Conservation (phyloP, 2,797 vertebrate genomes). For the Clamator glandarius region DNA sequence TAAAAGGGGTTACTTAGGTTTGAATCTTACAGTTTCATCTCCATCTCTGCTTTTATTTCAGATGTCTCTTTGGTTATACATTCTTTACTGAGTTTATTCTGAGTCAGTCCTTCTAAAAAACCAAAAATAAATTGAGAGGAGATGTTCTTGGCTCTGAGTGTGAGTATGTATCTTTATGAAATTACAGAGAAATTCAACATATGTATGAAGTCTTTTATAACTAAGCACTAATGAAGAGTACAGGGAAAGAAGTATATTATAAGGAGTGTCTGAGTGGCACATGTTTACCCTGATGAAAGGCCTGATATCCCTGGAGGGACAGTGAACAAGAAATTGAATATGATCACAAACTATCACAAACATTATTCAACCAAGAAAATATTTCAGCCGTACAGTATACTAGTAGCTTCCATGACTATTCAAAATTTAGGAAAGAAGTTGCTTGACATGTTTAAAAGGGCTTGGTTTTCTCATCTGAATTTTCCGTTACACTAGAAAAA, state of each 20-base stretch:
- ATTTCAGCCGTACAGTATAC: background rate
- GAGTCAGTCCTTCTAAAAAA: background rate
- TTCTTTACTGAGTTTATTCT: background rate
- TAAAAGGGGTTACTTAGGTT: background rate
- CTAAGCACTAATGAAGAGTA: background rate
- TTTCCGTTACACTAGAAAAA: conserved; percentile 20
- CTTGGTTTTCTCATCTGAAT: conserved; percentile 7
- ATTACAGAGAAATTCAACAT: background rate
- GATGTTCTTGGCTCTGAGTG: background rate
- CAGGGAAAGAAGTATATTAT: background rate
- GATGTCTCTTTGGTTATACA: background rate
- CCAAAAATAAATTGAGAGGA: background rate
- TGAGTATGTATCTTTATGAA: background rate
- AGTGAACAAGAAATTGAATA: background rate
- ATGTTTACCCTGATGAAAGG: background rate
- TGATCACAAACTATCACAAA: background rate
- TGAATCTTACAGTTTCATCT: background rate
- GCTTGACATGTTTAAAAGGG: background rate
- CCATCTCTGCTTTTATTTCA: background rate
- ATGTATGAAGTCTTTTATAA: background rate
- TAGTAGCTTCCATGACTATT: conserved; percentile 31
- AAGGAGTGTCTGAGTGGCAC: background rate
- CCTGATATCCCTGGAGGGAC: background rate
- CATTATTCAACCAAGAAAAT: background rate
- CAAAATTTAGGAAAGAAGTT: background rate